These are phyloP conservation scores for Sinocyclocheilus grahami DNA, from an alignment of 2,113 vertebrate species.

Conservation along the genomic window DNA sequence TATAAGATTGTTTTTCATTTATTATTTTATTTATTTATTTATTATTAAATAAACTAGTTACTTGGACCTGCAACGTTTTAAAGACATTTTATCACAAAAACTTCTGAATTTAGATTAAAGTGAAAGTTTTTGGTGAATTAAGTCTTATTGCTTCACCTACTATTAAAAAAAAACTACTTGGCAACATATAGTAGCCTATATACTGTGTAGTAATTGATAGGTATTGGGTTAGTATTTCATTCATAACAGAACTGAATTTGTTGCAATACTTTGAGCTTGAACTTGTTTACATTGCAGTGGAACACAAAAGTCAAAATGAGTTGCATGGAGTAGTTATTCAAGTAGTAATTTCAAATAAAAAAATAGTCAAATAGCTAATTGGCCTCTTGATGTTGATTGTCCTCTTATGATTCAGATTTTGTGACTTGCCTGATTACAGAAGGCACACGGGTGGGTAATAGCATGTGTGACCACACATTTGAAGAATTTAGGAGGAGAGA, in stretches of 20 bases:
- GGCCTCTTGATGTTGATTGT: slow-evolving; percentile 29
- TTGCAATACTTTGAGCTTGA: background rate
- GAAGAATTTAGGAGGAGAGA: background rate
- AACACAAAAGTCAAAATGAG: background rate
- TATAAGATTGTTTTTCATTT: too few species aligned
- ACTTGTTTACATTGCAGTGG: background rate
- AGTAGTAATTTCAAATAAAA: background rate
- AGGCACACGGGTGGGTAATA: background rate
- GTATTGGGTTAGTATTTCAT: background rate
- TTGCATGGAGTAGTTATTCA: background rate
- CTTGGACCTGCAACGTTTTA: too few species aligned
- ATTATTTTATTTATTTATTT: too few species aligned
- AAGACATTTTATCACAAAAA: too few species aligned
- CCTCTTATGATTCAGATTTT: slow-evolving; percentile 24
- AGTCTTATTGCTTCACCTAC: background rate
- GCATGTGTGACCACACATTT: background rate
- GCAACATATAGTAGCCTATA: background rate
- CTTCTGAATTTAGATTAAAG: too few species aligned
- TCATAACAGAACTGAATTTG: background rate
- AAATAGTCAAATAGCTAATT: background rate
- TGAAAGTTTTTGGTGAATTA: too few species aligned
- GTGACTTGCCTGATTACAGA: background rate
- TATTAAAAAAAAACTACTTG: background rate
- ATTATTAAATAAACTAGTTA: too few species aligned
- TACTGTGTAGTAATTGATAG: background rate